Conservation (phyloP, 2,113 vertebrate species). For the Cebus imitator region DNA sequence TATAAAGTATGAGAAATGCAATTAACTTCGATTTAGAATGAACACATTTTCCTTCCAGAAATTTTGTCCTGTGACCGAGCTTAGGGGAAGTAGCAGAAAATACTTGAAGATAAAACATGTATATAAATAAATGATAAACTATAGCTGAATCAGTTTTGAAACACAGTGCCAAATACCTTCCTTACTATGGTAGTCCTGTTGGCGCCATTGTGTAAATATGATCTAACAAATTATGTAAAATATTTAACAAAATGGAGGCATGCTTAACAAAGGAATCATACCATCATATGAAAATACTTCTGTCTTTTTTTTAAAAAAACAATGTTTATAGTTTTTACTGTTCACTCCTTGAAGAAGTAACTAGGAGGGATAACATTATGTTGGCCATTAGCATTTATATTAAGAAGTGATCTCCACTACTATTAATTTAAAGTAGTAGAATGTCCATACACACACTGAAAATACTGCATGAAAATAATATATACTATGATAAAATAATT, state of each 20-base stretch:
- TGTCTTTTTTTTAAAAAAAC: neutral
- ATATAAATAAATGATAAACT: neutral
- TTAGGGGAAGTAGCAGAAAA: slow-evolving; percentile 14
- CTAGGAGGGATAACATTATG: neutral
- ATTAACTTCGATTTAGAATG: slow-evolving; percentile 18
- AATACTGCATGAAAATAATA: neutral
- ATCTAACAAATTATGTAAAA: neutral
- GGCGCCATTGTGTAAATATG: neutral
- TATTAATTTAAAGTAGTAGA: neutral
- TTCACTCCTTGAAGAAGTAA: neutral
- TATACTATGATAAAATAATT: neutral
- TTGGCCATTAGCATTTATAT: neutral
- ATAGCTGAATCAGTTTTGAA: neutral
- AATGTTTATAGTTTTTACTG: neutral
- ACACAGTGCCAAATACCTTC: neutral
- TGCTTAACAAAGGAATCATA: neutral
- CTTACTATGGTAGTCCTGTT: neutral
- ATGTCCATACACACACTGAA: neutral
- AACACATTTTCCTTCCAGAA: neutral
- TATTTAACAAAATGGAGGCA: neutral
- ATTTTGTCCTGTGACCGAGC: neutral
- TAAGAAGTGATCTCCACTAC: neutral
- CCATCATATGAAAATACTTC: neutral
- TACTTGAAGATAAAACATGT: neutral
- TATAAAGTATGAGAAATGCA: neutral